Evolutionary conservation across 2,888 invertebrate species (phyloP).

Genomic region (Drosophila demipolita): DNA sequence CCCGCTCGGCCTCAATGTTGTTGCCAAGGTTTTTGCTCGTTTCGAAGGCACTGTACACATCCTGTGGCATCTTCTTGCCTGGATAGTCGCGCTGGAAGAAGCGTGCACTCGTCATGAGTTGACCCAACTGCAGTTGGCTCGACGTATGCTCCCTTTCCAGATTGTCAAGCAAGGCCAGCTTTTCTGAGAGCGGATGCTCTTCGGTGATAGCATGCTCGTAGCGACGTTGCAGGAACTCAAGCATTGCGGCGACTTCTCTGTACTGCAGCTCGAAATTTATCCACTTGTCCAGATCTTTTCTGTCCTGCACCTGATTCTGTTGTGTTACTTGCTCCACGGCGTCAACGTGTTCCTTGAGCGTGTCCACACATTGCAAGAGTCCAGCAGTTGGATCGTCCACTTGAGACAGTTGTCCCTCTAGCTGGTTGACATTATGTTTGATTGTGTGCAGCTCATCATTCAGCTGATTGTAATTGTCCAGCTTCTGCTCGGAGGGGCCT

Average conservation of each 20-base stretch:
- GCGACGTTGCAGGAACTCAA: slow-evolving; percentile 79
- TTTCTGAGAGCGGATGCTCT: slow-evolving; percentile 89
- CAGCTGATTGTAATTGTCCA: slow-evolving; percentile 88
- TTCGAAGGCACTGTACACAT: slow-evolving; percentile 89
- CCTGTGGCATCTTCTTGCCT: slow-evolving; percentile 88
- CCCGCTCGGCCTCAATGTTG: slow-evolving; percentile 89
- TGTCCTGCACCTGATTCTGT: slow-evolving; percentile 87
- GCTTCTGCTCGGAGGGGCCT: slow-evolving; percentile 87
- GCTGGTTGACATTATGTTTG: slow-evolving; percentile 88
- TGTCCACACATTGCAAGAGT: slow-evolving; percentile 87
- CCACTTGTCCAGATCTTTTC: slow-evolving; percentile 89
- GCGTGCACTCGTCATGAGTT: slow-evolving; percentile 88
- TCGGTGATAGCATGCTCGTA: slow-evolving; percentile 81
- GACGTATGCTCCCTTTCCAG: slow-evolving; percentile 89
- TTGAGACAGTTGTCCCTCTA: slow-evolving; percentile 87
- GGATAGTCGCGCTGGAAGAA: slow-evolving; percentile 89
- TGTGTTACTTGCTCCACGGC: slow-evolving; percentile 89
- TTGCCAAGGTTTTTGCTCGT: slow-evolving; percentile 89
- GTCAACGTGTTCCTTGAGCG: slow-evolving; percentile 88
- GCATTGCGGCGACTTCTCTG: slow-evolving; percentile 84
- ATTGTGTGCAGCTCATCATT: slow-evolving; percentile 89
- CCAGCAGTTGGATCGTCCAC: slow-evolving; percentile 84
- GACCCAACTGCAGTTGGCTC: slow-evolving; percentile 87
- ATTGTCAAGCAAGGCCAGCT: slow-evolving; percentile 89
- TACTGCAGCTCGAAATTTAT: slow-evolving; percentile 89